Evolutionary conservation across 2,113 vertebrate species (phyloP).

Genomic region (Prolemur simus): DNA sequence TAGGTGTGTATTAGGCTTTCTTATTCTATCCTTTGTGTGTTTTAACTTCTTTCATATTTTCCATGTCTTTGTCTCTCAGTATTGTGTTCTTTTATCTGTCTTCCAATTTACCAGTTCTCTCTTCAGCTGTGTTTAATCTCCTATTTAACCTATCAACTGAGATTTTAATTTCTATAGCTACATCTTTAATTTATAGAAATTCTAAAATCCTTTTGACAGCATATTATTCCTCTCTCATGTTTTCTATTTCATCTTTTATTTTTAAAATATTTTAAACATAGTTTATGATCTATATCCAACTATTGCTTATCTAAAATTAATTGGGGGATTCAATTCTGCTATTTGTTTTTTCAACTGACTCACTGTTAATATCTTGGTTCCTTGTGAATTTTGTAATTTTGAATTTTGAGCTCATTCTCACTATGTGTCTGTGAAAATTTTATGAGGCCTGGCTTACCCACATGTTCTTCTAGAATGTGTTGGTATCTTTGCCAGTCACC

Average conservation of each 20-base stretch:
- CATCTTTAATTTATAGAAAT: neutral
- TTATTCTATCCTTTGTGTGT: neutral
- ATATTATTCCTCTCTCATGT: neutral
- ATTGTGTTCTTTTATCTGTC: neutral
- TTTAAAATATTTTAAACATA: neutral
- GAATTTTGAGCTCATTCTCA: constrained; percentile 2
- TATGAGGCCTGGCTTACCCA: neutral
- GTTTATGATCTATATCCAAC: neutral
- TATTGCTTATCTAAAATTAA: neutral
- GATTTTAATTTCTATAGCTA: neutral
- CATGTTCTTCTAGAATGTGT: neutral
- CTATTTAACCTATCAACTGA: neutral
- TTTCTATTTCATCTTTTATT: neutral
- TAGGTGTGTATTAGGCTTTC: too few relatives aligned
- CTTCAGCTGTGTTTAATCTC: neutral
- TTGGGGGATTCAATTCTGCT: neutral
- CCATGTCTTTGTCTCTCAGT: neutral
- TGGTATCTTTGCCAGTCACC: neutral
- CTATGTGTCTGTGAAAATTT: neutral
- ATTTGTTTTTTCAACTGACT: neutral
- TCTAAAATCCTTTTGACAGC: neutral
- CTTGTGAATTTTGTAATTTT: neutral
- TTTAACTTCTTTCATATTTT: neutral
- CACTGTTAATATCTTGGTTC: neutral
- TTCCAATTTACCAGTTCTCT: neutral